These are phyloP conservation scores for Dynastes grantii DNA, from an alignment of 2,888 invertebrate genomes.

Conservation along the genomic window DNA sequence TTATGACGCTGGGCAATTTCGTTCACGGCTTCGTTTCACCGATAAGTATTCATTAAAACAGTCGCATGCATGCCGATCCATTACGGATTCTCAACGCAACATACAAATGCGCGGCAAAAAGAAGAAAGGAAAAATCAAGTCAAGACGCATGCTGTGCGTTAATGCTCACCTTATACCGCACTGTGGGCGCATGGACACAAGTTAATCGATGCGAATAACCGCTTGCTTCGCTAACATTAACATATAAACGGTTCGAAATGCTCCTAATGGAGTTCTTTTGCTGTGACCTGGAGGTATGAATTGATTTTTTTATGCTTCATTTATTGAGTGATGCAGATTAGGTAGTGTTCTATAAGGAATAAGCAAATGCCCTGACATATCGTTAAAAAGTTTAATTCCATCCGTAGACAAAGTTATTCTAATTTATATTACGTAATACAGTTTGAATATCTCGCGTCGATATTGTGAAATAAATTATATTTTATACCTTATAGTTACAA, in stretches of 20 bases:
- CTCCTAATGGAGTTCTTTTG: background rate
- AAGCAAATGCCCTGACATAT: no score
- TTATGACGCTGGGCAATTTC: background rate
- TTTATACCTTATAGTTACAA: no score
- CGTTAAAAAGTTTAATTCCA: no score
- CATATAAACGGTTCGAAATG: slow-evolving; percentile 24
- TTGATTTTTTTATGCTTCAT: background rate
- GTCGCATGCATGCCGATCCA: slow-evolving; percentile 12
- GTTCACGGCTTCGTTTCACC: background rate
- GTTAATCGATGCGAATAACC: slow-evolving; percentile 37
- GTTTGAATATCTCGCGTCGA: no score
- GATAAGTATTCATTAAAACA: slow-evolving; percentile 11
- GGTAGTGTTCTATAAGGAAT: no score
- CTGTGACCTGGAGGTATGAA: background rate
- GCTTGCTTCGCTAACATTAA: slow-evolving; percentile 12
- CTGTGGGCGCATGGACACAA: slow-evolving; percentile 4
- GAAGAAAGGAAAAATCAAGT: background rate
- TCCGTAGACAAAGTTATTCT: no score
- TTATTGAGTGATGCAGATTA: no score
- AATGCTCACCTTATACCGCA: background rate
- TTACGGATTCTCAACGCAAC: slow-evolving; percentile 13
- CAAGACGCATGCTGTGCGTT: background rate
- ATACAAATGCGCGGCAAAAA: background rate
- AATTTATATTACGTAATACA: no score
- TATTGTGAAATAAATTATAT: no score